phyloP scores from a whole-genome alignment of 2,888 invertebrate genomes.

The Neocrepidodera transversa region DNA sequence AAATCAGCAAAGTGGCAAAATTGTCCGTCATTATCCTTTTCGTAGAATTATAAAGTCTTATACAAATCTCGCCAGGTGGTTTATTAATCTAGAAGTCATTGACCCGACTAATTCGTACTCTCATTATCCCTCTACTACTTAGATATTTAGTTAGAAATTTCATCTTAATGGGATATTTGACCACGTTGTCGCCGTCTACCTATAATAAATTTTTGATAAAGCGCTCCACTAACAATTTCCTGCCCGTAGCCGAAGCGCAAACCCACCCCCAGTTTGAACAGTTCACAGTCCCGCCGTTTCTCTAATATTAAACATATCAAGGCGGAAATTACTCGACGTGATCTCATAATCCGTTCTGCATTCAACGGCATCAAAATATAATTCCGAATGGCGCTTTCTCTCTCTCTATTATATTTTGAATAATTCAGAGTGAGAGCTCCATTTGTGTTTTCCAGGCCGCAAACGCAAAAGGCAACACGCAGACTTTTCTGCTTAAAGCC shows the following conservation, averaged over 20 bases:
- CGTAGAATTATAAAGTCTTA: no score
- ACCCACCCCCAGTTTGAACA: conserved; percentile 17
- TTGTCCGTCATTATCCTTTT: no score
- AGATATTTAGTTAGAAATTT: no score
- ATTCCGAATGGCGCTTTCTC: conserved; percentile 38
- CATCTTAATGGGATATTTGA: no score
- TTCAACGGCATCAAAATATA: conserved; percentile 41
- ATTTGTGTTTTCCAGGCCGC: conserved; percentile 28
- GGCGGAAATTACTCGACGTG: conserved; percentile 52
- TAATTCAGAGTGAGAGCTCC: conserved; percentile 34
- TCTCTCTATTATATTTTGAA: conserved; percentile 42
- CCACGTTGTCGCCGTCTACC: conserved; percentile 18
- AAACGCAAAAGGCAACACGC: conserved; percentile 35
- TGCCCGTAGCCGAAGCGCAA: conserved; percentile 16
- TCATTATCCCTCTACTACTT: no score
- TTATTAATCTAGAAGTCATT: no score
- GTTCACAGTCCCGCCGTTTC: conserved; percentile 30
- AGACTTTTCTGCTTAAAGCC: conserved; percentile 30
- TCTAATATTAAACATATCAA: conserved; percentile 49
- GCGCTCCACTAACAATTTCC: conserved; percentile 33
- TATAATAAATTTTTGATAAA: conserved; percentile 29
- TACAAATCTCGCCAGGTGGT: no score
- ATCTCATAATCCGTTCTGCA: conserved; percentile 44
- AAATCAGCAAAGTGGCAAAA: no score
- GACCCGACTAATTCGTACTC: no score